These are phyloP conservation scores for Beris morrisii DNA, from an alignment of 2,888 invertebrate genomes.

Conservation along the genomic window DNA sequence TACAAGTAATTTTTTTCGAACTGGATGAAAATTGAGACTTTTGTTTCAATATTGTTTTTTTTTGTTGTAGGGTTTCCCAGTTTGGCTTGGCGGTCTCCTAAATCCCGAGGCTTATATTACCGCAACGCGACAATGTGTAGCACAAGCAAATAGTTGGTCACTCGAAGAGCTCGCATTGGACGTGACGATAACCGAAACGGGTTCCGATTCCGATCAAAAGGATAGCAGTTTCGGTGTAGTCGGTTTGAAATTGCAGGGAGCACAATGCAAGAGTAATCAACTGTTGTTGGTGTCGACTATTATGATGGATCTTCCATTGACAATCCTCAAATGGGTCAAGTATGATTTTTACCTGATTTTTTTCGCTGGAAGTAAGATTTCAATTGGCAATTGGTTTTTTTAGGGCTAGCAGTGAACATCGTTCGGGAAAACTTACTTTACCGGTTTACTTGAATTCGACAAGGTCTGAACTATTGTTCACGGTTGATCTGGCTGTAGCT, in stretches of 20 bases:
- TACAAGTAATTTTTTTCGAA: constrained; percentile 66
- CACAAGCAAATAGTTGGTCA: constrained; percentile 95
- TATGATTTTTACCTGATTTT: constrained; percentile 49
- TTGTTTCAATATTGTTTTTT: background rate
- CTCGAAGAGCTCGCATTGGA: constrained; percentile 84
- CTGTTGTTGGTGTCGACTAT: constrained; percentile 91
- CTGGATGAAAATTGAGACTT: background rate
- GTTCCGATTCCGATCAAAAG: constrained; percentile 61
- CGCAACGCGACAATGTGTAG: constrained; percentile 97
- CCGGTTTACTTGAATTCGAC: constrained; percentile 98
- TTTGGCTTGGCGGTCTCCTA: constrained; percentile 96
- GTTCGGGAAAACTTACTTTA: constrained; percentile 74
- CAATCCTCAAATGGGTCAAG: constrained; percentile 88
- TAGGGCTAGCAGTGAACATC: constrained; percentile 57
- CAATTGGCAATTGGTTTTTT: constrained; percentile 17
- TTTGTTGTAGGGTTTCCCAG: constrained; percentile 79
- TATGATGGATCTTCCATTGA: constrained; percentile 89
- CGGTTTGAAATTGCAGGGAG: constrained; percentile 95
- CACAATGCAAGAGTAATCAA: constrained; percentile 88
- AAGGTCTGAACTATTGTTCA: constrained; percentile 91
- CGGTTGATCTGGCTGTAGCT: constrained; percentile 89
- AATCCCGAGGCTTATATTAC: constrained; percentile 99
- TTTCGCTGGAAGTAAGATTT: background rate
- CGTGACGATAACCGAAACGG: constrained; percentile 65
- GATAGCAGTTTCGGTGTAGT: constrained; percentile 69